Percentiles rank a stretch among this genome's conserved stretches.
These are phyloP conservation scores for Anthoptus insignis DNA, from an alignment of 2,888 invertebrate genomes.

Conservation along the genomic window DNA sequence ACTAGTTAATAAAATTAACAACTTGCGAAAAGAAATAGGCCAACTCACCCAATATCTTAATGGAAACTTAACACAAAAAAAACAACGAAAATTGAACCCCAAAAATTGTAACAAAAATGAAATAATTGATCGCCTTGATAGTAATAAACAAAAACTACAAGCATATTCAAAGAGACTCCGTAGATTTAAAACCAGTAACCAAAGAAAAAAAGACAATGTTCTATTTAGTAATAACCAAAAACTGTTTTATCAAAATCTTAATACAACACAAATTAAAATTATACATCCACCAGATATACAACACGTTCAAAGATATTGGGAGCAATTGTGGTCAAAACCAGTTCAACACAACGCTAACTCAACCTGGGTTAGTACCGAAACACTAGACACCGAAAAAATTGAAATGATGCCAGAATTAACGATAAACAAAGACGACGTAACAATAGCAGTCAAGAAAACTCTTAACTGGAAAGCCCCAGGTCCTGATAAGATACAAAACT, in stretches of 20 bases:
- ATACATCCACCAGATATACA: conserved; percentile 2
- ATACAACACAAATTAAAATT: not conserved
- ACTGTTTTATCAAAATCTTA: conserved; percentile 1
- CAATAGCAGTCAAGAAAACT: too few species aligned
- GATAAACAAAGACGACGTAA: too few species aligned
- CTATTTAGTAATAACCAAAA: conserved; percentile 10
- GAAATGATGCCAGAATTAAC: too few species aligned
- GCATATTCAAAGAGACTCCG: conserved; percentile 18
- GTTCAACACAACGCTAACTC: too few species aligned
- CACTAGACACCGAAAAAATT: too few species aligned
- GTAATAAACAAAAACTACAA: conserved; percentile 26
- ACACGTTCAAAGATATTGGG: conserved; percentile 12
- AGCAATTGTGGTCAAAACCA: too few species aligned
- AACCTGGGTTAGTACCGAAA: too few species aligned
- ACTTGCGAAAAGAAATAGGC: conserved; percentile 8
- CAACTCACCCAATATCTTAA: conserved; percentile 6
- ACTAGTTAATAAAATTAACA: too few species aligned
- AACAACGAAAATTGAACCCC: conserved; percentile 5
- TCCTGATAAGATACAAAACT: too few species aligned
- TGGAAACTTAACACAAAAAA: conserved; percentile 14
- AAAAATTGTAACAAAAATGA: not conserved
- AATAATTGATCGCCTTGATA: conserved; percentile 19
- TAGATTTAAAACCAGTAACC: conserved; percentile 21
- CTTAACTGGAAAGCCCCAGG: too few species aligned
- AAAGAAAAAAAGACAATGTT: conserved; percentile 19